Conservation (phyloP, 2,797 vertebrate genomes). For the Potorous gilbertii region DNA sequence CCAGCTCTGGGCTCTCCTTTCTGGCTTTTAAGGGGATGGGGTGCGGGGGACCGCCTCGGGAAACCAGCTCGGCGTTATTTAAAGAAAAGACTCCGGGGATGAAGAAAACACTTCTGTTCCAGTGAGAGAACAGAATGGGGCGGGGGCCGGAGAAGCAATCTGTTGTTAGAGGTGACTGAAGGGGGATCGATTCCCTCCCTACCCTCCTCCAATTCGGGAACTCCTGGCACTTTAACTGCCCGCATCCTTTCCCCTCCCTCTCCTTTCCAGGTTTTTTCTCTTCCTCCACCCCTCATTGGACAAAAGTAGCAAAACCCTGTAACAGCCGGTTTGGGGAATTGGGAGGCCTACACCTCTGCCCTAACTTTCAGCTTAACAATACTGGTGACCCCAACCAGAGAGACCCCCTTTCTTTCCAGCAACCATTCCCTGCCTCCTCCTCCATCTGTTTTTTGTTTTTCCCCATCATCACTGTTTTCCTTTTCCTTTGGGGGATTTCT, state of each 20-base stretch:
- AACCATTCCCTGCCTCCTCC: constrained; percentile 24
- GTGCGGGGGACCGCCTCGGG: not conserved
- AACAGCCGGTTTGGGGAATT: not conserved
- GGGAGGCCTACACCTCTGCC: not conserved
- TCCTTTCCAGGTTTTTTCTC: not conserved
- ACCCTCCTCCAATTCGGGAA: not conserved
- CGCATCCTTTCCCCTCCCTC: not conserved
- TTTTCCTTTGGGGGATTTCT: constrained; percentile 57
- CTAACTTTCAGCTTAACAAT: constrained; percentile 9
- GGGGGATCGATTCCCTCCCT: not conserved
- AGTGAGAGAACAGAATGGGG: constrained; percentile 39
- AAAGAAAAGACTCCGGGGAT: constrained; percentile 62
- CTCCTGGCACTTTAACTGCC: not conserved
- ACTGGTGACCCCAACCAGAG: not conserved
- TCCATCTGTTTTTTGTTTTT: constrained; percentile 50
- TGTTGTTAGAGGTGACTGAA: constrained; percentile 64
- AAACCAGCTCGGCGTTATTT: not conserved
- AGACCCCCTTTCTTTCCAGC: constrained; percentile 7
- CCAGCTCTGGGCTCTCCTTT: constrained; percentile 25
- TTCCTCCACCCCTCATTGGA: not conserved
- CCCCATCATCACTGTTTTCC: constrained; percentile 17
- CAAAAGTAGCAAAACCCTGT: not conserved
- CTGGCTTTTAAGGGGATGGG: not conserved
- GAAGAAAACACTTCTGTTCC: constrained; percentile 71
- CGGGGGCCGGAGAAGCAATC: constrained; percentile 71